These are phyloP conservation scores for Pandemis corylana DNA, from an alignment of 2,888 invertebrate genomes.

Conservation along the genomic window DNA sequence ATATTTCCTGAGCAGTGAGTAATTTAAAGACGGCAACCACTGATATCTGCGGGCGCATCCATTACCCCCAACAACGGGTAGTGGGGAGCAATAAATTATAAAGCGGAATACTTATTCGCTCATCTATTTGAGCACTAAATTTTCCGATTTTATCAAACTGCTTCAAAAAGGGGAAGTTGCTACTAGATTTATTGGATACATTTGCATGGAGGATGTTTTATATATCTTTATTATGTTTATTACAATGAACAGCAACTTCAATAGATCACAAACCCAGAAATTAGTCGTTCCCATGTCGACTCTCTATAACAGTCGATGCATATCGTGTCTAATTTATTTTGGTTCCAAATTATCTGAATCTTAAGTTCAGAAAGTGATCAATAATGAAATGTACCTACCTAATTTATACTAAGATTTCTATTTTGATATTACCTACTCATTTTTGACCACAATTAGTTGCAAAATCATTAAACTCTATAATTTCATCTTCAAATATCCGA, in stretches of 20 bases:
- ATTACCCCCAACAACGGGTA: conserved; percentile 77
- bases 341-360: neutral
- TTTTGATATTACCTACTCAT: no score
- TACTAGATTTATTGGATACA: conserved; percentile 21
- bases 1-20: conserved; percentile 77
- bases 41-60: conserved; percentile 81
- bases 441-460: no score
- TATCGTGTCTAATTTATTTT: neutral
- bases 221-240: neutral
- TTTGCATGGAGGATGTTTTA: conserved; percentile 5
- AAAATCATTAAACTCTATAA: neutral
- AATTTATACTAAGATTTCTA: neutral
- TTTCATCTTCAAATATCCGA: neutral
- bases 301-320: neutral
- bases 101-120: conserved; percentile 75
- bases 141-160: conserved; percentile 55
- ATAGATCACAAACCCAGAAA: neutral
- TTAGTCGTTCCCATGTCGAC: neutral
- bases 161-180: conserved; percentile 23
- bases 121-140: conserved; percentile 77
- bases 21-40: conserved; percentile 77
- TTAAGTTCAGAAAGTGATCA: neutral
- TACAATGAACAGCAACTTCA: neutral
- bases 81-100: conserved; percentile 77
- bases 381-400: no score